Conservation (phyloP, 2,113 vertebrate genomes). For the Anolis carolinensis region DNA sequence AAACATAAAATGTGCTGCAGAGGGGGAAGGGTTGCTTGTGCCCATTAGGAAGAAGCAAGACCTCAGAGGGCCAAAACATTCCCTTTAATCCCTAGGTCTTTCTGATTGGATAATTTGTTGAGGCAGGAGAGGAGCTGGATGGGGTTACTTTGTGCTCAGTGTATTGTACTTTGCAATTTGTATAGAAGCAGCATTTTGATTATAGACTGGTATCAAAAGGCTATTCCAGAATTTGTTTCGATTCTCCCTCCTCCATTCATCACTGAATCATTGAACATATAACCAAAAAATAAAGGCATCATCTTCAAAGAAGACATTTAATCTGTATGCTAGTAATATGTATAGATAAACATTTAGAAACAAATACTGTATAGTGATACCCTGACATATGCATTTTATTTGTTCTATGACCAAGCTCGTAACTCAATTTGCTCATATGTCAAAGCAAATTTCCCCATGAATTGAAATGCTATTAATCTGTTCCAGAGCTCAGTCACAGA, state of each 20-base stretch:
- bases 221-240: not conserved
- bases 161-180: not conserved
- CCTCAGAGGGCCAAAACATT: not conserved
- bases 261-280: not conserved
- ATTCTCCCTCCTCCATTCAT: not conserved
- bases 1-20: conserved; percentile 24
- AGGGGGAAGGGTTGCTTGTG: conserved; percentile 4
- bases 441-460: too few species aligned
- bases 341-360: too few species aligned
- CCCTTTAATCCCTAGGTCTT: not conserved
- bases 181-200: not conserved
- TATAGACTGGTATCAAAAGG: not conserved
- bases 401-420: too few species aligned
- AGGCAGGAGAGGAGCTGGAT: not conserved
- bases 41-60: conserved; percentile 22
- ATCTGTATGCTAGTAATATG: not conserved
- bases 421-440: too few species aligned
- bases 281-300: not conserved
- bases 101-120: not conserved
- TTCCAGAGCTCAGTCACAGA: too few species aligned
- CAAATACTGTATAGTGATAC: too few species aligned
- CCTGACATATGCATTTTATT: too few species aligned
- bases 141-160: not conserved
- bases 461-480: too few species aligned
- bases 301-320: not conserved